phyloP scores from a whole-genome alignment of 2,888 invertebrate genomes.

The Oasisia sp. region DNA sequence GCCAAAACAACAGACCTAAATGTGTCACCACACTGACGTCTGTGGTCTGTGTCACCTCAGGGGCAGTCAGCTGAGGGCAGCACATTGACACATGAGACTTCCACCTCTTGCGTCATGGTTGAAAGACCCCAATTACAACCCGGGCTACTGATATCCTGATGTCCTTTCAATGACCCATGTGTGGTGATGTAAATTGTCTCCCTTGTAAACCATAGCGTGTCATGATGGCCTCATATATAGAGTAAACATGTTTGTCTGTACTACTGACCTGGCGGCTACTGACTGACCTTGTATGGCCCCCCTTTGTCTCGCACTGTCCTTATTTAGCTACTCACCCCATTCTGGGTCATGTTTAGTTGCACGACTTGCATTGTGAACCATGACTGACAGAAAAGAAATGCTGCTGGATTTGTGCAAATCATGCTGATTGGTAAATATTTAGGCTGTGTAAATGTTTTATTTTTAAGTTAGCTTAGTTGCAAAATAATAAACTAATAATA shows the following conservation, averaged over 20 bases:
- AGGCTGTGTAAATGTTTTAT: not conserved
- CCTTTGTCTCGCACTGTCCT: too few relatives aligned
- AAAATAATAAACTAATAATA: too few relatives aligned
- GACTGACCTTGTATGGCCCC: too few relatives aligned
- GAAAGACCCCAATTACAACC: not conserved
- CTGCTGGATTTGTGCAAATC: not conserved
- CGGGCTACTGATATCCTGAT: not conserved
- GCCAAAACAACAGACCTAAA: too few relatives aligned
- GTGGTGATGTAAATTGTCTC: not conserved
- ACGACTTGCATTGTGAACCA: not conserved
- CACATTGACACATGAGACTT: not conserved
- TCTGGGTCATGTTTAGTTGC: not conserved
- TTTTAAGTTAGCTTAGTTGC: not conserved
- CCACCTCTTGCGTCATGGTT: not conserved
- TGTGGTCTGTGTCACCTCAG: not conserved
- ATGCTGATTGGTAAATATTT: conserved; percentile 10
- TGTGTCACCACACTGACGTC: not conserved
- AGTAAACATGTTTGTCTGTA: not conserved
- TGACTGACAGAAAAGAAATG: not conserved
- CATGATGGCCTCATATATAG: not conserved
- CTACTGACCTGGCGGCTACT: not conserved
- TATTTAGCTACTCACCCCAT: not conserved
- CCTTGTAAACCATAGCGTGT: not conserved
- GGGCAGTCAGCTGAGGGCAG: not conserved
- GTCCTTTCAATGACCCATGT: not conserved